Evolutionary conservation across 2,888 invertebrate species (phyloP).

Genomic region (Furcula furcula): DNA sequence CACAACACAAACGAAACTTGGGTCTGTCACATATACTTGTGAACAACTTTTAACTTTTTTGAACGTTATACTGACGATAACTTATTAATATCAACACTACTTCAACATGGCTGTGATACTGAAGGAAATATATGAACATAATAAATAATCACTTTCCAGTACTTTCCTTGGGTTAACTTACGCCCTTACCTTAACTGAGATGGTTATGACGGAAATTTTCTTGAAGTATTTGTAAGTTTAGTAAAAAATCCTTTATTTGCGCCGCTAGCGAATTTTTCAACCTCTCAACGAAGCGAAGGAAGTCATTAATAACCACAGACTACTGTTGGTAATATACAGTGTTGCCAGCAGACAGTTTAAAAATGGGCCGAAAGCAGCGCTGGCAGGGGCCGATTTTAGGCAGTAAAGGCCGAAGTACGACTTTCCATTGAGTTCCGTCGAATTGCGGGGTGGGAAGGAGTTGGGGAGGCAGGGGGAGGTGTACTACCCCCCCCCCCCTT

Average conservation of each 20-base stretch:
- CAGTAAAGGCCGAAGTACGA: too few relatives aligned
- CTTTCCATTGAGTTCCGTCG: too few relatives aligned
- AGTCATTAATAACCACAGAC: slow-evolving; percentile 34
- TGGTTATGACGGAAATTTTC: slow-evolving; percentile 73
- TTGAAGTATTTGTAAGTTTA: slow-evolving; percentile 64
- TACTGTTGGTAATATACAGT: too few relatives aligned
- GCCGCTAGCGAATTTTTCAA: slow-evolving; percentile 69
- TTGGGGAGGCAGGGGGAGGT: too few relatives aligned
- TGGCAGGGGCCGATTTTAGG: too few relatives aligned
- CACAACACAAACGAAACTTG: slow-evolving; percentile 80
- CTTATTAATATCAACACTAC: slow-evolving; percentile 80
- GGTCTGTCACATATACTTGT: slow-evolving; percentile 80
- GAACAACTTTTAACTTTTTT: slow-evolving; percentile 73
- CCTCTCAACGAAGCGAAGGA: slow-evolving; percentile 57
- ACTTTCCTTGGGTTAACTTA: slow-evolving; percentile 76
- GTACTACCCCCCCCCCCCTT: too few relatives aligned
- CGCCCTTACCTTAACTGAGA: slow-evolving; percentile 80
- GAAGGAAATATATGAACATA: slow-evolving; percentile 79
- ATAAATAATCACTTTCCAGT: slow-evolving; percentile 79
- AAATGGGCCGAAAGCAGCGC: too few relatives aligned
- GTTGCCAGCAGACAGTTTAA: too few relatives aligned
- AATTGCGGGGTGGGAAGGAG: too few relatives aligned
- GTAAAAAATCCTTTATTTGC: slow-evolving; percentile 63
- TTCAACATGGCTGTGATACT: slow-evolving; percentile 81
- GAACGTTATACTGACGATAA: slow-evolving; percentile 74